Evolutionary conservation across 2,888 invertebrate genomes (phyloP), one percentile per base, ranked within the genome.

Genomic region (Agrochola litura): DNA sequence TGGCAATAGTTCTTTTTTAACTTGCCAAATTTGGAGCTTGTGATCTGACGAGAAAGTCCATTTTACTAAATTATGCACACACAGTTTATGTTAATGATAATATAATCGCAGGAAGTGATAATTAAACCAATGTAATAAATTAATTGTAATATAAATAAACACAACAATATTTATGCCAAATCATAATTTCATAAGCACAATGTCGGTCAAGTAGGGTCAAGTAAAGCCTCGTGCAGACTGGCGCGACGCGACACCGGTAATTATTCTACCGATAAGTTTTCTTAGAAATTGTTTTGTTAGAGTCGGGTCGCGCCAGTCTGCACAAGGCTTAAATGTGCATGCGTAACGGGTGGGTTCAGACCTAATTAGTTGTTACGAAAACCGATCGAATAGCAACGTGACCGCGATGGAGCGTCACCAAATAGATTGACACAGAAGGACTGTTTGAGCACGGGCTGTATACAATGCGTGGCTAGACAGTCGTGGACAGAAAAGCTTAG

Each of bases 341-440:
- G 71, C 64, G 72, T 76, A 85, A 77, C 77, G 73, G 78, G 84
- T 58, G 70, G 86, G 79, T 81, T 84, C 75, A 73, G 77, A 77
- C 79, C 77, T 83, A 84, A 86, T 84, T 84, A 83, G 60, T 79
- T 80, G 77, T 85, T 77, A 86, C 81, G 84, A 85, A 85, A 85
- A 81, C 60, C 46, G 63, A 73, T 83, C 72, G 56, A 54, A 22
- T 61, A 37, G 68, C 61, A 86, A 75, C 83, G 78, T 85, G 82
- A 83, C 68, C 64, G 67, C 85, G 54, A 49, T 68, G 64, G 37
- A 66, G 41, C 68, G 52, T 25, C 76, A 72, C 64, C 8, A 14
- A 63, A 69, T 69, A 76, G 8, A 58, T 41, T 52, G 19, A 54
- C 14, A 54, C 76, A 83, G 82, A 82, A 84, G 85, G 72, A 66